These are phyloP conservation scores for Idaea dimidiata DNA, from an alignment of 2,888 invertebrate species.

Conservation along the genomic window DNA sequence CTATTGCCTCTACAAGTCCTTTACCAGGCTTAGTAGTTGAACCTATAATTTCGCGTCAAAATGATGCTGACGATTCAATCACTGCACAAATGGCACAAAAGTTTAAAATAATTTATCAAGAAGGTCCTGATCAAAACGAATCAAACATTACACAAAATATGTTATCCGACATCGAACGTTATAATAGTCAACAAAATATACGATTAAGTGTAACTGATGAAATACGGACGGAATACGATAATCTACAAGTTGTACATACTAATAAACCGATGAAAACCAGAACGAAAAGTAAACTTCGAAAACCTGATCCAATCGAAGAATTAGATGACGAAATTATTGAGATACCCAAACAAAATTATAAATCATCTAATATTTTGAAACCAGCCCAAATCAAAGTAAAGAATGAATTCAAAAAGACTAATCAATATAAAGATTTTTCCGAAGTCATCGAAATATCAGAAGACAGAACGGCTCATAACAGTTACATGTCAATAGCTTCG, in stretches of 20 bases:
- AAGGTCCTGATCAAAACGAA: conserved; percentile 39
- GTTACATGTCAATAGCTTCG: conserved; percentile 45
- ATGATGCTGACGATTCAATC: conserved; percentile 42
- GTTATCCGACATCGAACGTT: conserved; percentile 43
- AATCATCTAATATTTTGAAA: background rate
- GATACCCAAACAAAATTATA: background rate
- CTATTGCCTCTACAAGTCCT: conserved; percentile 43
- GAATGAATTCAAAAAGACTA: conserved; percentile 9
- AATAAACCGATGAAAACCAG: conserved; percentile 2
- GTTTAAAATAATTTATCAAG: conserved; percentile 46
- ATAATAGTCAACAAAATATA: conserved; percentile 29
- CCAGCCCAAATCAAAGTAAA: conserved; percentile 3
- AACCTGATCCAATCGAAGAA: conserved; percentile 14
- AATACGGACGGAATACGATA: conserved; percentile 21
- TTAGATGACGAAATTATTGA: conserved; percentile 1
- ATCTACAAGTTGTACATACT: conserved; percentile 9
- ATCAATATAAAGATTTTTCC: conserved; percentile 3
- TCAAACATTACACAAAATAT: conserved; percentile 53
- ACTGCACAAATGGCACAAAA: conserved; percentile 45
- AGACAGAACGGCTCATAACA: conserved; percentile 6
- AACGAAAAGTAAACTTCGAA: conserved; percentile 9
- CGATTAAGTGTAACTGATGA: conserved; percentile 33
- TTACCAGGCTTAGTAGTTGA: conserved; percentile 62
- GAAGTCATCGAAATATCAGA: conserved; percentile 8
- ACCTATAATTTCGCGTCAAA: conserved; percentile 28